phyloP scores from a whole-genome alignment of 1,140 invertebrate genomes.

The Camponotus floridanus region DNA sequence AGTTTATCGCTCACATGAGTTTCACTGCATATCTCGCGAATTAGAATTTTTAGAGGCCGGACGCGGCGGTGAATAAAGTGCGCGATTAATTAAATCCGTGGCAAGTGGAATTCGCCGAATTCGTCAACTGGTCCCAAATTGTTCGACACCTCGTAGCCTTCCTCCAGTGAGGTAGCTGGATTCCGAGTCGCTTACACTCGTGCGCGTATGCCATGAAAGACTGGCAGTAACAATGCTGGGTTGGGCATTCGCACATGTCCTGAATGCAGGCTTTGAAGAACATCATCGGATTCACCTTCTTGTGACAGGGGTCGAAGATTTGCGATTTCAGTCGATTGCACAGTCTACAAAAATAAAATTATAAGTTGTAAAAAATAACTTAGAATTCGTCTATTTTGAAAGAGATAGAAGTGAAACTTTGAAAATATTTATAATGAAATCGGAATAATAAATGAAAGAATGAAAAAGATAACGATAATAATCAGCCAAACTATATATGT shows the following conservation, averaged over 20 bases:
- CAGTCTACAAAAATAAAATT: constrained; percentile 71
- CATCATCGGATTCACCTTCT: constrained; percentile 91
- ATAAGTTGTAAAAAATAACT: not conserved
- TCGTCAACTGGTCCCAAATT: constrained; percentile 76
- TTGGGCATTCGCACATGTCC: constrained; percentile 96
- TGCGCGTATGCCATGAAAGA: constrained; percentile 95
- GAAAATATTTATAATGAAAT: not conserved
- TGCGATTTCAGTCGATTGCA: constrained; percentile 81
- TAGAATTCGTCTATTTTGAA: not conserved
- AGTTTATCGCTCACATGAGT: constrained; percentile 9
- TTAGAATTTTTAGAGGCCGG: not conserved
- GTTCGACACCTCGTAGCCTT: constrained; percentile 87
- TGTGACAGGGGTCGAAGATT: constrained; percentile 88
- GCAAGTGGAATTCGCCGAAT: constrained; percentile 25
- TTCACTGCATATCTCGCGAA: not conserved
- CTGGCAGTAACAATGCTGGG: constrained; percentile 94
- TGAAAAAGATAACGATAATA: not conserved
- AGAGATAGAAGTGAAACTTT: not conserved
- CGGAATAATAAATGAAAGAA: not conserved
- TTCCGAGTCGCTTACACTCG: constrained; percentile 93
- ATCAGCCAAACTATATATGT: not conserved
- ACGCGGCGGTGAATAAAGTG: constrained; percentile 9
- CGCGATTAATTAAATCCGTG: constrained; percentile 55
- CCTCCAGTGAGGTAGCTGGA: constrained; percentile 90
- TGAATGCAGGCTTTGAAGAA: constrained; percentile 95